Evolutionary conservation across 2,113 vertebrate genomes (phyloP).

Genomic region (Ptilonorhynchus violaceus): DNA sequence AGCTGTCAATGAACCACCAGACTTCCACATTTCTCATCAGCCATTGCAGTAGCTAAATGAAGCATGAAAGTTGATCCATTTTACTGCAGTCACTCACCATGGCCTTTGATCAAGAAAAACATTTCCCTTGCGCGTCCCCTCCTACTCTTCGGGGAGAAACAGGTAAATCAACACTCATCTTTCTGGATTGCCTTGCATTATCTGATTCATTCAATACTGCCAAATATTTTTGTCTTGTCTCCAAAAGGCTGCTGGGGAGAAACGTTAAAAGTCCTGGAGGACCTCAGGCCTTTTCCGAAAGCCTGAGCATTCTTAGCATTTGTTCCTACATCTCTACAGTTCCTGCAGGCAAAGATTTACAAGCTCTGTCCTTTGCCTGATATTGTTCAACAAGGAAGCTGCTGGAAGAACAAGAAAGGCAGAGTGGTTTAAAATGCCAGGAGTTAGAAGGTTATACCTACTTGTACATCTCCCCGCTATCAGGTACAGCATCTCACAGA

Average conservation of each 20-base stretch:
- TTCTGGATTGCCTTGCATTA: neutral
- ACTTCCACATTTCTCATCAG: neutral
- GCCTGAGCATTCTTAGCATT: slow-evolving; percentile 46
- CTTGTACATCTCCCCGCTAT: neutral
- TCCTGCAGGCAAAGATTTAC: slow-evolving; percentile 34
- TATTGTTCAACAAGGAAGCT: slow-evolving; percentile 26
- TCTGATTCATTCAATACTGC: neutral
- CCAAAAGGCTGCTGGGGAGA: neutral
- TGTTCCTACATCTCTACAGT: slow-evolving; percentile 35
- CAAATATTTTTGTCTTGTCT: slow-evolving; percentile 37
- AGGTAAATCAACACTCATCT: slow-evolving; percentile 14
- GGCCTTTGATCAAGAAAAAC: slow-evolving; percentile 1
- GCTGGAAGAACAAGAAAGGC: slow-evolving; percentile 48
- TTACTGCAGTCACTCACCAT: neutral
- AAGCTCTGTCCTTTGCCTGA: slow-evolving; percentile 21
- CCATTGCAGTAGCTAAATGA: neutral
- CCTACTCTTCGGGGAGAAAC: neutral
- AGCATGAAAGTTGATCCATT: neutral
- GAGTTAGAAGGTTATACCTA: neutral
- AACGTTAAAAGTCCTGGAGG: neutral
- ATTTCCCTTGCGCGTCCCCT: neutral
- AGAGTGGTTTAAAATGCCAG: neutral
- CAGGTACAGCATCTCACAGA: neutral
- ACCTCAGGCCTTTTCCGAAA: neutral
- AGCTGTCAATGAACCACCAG: neutral